Evolutionary conservation across 2,888 invertebrate genomes (phyloP).

Genomic region (Leucophenga montana): DNA sequence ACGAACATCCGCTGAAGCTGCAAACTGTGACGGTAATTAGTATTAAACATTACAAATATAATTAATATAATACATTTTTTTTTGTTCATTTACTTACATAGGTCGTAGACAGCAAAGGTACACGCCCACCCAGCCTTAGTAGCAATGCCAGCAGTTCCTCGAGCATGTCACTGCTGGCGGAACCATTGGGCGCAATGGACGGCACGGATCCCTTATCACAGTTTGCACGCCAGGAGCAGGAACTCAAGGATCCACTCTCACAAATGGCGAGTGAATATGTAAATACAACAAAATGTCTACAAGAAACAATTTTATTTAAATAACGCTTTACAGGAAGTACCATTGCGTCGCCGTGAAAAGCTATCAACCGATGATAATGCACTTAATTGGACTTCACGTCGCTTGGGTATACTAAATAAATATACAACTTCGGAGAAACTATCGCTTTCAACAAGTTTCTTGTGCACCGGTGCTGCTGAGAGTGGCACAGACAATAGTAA

Average conservation of each 20-base stretch:
- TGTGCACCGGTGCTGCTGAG: conserved; percentile 76
- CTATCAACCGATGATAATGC: conserved; percentile 70
- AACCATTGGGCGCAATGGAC: conserved; percentile 78
- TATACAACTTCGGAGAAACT: conserved; percentile 96
- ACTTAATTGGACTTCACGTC: conserved; percentile 84
- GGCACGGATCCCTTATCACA: conserved; percentile 84
- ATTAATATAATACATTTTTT: background rate
- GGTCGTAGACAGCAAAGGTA: conserved; percentile 76
- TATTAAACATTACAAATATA: background rate
- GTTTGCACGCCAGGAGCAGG: conserved; percentile 77
- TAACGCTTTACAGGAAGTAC: conserved; percentile 34
- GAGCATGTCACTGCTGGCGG: conserved; percentile 73
- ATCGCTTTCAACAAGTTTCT: conserved; percentile 90
- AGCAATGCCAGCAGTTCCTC: conserved; percentile 75
- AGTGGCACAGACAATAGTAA: conserved; percentile 78
- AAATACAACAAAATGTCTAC: conserved; percentile 38
- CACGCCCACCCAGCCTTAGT: conserved; percentile 72
- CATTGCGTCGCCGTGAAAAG: conserved; percentile 52
- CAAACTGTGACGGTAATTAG: conserved; percentile 72
- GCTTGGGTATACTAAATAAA: conserved; percentile 86
- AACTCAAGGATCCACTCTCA: conserved; percentile 78
- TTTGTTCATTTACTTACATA: conserved; percentile 52
- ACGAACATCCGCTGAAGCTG: conserved; percentile 78
- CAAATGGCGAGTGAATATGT: conserved; percentile 75
- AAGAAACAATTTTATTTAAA: background rate